phyloP scores from a whole-genome alignment of 1,140 invertebrate species.

The Drosophila grimshawi region DNA sequence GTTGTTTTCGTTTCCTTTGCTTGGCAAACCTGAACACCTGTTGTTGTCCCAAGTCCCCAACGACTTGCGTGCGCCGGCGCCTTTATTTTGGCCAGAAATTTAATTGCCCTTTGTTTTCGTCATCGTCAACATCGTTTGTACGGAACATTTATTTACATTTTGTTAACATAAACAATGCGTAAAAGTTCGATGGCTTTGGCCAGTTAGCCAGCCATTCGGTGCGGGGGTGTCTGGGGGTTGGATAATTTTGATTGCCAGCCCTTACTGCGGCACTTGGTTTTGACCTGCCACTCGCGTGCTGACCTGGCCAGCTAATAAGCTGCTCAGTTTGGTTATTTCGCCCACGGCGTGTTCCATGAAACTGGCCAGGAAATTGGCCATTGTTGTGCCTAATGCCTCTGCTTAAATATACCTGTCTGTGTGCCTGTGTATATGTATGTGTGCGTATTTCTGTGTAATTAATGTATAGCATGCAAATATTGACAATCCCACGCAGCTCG shows the following conservation, averaged over 20 bases:
- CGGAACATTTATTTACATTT: constrained; percentile 83
- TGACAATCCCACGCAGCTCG: constrained; percentile 54
- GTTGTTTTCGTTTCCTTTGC: constrained; percentile 47
- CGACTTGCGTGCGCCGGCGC: constrained; percentile 56
- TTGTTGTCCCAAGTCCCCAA: constrained; percentile 51
- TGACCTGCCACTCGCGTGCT: constrained; percentile 48
- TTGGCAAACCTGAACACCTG: constrained; percentile 66
- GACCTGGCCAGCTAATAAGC: constrained; percentile 70
- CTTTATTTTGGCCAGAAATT: constrained; percentile 65
- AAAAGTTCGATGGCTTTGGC: constrained; percentile 75
- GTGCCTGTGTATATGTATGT: neutral
- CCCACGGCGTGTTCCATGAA: constrained; percentile 29
- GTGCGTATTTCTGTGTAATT: constrained; percentile 60
- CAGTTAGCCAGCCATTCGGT: neutral
- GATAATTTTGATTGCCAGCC: constrained; percentile 74
- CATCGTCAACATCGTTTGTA: constrained; percentile 70
- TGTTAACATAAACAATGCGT: constrained; percentile 83
- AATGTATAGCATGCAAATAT: constrained; percentile 77
- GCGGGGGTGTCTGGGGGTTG: constrained; percentile 10
- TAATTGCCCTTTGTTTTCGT: constrained; percentile 79
- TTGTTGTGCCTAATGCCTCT: constrained; percentile 73
- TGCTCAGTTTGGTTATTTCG: constrained; percentile 50
- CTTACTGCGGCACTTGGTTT: constrained; percentile 40
- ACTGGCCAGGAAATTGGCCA: constrained; percentile 71
- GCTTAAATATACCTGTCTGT: constrained; percentile 49